Evolutionary conservation across 2,888 invertebrate genomes (phyloP), one percentile per base, ranked within the genome.

Genomic region (Spatulosminthurus flaviceps): DNA sequence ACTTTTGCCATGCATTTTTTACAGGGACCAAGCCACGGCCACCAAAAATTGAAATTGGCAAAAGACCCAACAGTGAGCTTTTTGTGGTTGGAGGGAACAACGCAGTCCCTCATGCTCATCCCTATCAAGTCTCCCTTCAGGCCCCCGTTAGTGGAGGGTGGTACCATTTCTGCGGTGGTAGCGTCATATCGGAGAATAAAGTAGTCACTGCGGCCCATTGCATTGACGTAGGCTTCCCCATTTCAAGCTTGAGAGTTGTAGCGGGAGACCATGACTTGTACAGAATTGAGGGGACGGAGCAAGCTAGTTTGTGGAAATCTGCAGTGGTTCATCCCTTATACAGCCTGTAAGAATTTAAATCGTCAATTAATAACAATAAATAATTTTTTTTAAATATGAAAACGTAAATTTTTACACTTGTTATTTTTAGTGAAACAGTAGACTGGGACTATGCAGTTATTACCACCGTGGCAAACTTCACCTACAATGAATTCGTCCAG

Each of bases 401-500:
- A n/a, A n/a, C n/a, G n/a, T n/a, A n/a, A n/a, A n/a, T n/a, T n/a
- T n/a, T n/a, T n/a, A n/a, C n/a, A n/a, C n/a, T n/a, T n/a, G n/a
- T n/a, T n/a, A n/a, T 34, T 4, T 9, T 4, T 51, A 51, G 51
- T 4, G 51, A 51, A 22, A 64, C 11, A 1, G 29, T 74, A 11
- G 74, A 74, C 60, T 74, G 61, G 61, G 74, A 74, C 21, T 74
- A 74, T 21, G 74, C 34, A 29, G 74, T 74, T 0, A 34, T 74
- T 19, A 74, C 74, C 2, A 16, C 29, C 13, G 21, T 21, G 9
- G 34, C 21, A 21, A 28, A 60, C 28, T 74, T 74, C 16, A 21
- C 19, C 11, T 74, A 21, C 74, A 74, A 60, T 34, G n/a, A 29
- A 11, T 21, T 29, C 11, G 64, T 74, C 21, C 74, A 74, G 26